phyloP scores from a whole-genome alignment of 2,888 invertebrate genomes.

The Xanthia togata region DNA sequence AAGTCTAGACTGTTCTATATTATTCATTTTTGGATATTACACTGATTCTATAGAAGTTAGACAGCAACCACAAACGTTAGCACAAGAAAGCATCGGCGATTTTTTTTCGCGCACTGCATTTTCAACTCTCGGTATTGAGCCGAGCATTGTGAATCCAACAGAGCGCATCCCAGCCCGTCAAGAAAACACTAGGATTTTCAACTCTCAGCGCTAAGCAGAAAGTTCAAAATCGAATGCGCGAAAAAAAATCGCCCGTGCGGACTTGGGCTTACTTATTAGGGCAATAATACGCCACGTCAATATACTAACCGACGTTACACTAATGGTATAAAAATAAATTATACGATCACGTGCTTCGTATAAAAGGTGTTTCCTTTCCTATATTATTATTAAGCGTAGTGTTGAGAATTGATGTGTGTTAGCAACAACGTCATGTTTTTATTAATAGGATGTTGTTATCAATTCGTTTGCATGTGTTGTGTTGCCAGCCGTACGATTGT shows the following conservation, averaged over 20 bases:
- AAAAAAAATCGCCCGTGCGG: not conserved
- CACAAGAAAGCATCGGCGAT: not conserved
- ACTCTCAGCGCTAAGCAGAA: not conserved
- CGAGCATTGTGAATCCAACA: not conserved
- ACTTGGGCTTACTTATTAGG: not conserved
- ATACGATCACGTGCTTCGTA: conserved; percentile 19
- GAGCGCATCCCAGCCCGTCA: not conserved
- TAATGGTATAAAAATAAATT: conserved; percentile 38
- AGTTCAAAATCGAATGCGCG: not conserved
- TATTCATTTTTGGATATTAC: not conserved
- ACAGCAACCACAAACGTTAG: not conserved
- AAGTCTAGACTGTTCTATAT: not conserved
- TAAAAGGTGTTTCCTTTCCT: conserved; percentile 30
- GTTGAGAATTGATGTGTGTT: conserved; percentile 15
- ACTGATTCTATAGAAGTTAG: not conserved
- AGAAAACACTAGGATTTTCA: not conserved
- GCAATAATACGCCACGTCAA: conserved; percentile 21
- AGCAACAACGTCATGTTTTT: conserved; percentile 18
- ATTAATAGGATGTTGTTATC: conserved; percentile 32
- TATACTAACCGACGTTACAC: conserved; percentile 5
- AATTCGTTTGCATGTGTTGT: conserved; percentile 28
- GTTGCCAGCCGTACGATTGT: not conserved
- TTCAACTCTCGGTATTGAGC: not conserved
- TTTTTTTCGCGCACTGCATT: not conserved
- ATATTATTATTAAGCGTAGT: conserved; percentile 14